These are phyloP conservation scores for Zaprionus nigranus DNA, from an alignment of 1,140 invertebrate species.

Conservation along the genomic window DNA sequence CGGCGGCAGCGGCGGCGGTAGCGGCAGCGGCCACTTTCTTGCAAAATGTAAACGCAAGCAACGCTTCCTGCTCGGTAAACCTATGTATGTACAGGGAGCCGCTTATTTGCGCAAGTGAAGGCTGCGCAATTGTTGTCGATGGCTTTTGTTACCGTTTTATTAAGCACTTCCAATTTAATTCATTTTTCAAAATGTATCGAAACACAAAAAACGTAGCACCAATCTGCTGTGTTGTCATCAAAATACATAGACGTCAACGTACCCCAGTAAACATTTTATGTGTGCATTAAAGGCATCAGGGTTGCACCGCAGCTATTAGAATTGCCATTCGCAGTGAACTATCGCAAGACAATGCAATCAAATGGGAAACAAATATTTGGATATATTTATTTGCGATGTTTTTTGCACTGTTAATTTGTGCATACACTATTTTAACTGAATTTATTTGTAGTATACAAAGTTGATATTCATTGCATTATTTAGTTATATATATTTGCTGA, in stretches of 20 bases:
- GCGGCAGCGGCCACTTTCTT: conserved; percentile 38
- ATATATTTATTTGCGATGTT: not conserved
- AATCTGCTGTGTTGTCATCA: conserved; percentile 79
- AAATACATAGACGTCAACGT: conserved; percentile 51
- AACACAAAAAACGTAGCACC: conserved; percentile 46
- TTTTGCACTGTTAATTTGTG: not conserved
- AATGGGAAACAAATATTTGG: not conserved
- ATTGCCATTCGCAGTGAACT: conserved; percentile 43
- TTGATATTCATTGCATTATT: too few relatives aligned
- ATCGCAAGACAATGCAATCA: conserved; percentile 1
- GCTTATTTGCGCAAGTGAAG: conserved; percentile 49
- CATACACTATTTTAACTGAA: not conserved
- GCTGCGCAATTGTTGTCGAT: conserved; percentile 25
- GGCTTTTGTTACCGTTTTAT: conserved; percentile 33
- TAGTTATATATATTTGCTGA: too few relatives aligned
- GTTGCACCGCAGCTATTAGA: conserved; percentile 36
- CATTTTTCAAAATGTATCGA: conserved; percentile 59
- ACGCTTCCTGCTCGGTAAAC: conserved; percentile 56
- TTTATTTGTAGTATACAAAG: not conserved
- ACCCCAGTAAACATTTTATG: conserved; percentile 62
- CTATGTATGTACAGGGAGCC: not conserved
- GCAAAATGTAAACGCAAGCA: conserved; percentile 28
- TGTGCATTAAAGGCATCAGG: not conserved
- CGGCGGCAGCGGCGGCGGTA: conserved; percentile 36
- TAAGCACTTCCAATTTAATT: conserved; percentile 60